Evolutionary conservation across 1,140 invertebrate species (phyloP).

Genomic region (Hydropsyche tenuis): DNA sequence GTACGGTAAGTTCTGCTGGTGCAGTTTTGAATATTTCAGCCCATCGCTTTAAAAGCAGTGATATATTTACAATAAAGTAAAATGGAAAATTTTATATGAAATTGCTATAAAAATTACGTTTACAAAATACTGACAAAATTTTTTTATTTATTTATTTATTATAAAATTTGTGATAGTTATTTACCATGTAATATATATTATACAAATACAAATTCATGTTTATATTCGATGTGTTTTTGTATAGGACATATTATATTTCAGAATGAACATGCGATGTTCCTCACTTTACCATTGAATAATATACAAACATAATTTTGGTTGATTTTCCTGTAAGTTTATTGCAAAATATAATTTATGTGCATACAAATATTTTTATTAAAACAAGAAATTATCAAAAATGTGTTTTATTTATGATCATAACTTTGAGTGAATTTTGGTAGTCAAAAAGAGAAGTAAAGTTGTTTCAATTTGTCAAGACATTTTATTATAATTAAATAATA

Average conservation of each 20-base stretch:
- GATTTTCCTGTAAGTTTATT: slow-evolving; percentile 27
- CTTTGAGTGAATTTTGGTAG: no score
- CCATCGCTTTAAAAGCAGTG: slow-evolving; percentile 4
- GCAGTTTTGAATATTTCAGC: no score
- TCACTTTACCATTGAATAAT: no score
- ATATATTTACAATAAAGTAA: background rate
- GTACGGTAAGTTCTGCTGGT: no score
- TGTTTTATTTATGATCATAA: no score
- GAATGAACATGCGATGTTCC: no score
- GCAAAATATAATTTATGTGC: slow-evolving; percentile 29
- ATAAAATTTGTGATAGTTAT: slow-evolving; percentile 10
- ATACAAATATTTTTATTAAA: slow-evolving; percentile 36
- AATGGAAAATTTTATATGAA: background rate
- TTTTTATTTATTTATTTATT: slow-evolving; percentile 22
- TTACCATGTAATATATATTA: background rate
- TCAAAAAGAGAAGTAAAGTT: no score
- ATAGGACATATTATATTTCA: no score
- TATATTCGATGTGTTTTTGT: background rate
- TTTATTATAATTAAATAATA: no score
- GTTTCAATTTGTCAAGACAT: no score
- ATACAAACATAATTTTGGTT: slow-evolving; percentile 5
- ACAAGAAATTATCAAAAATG: background rate
- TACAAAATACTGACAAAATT: slow-evolving; percentile 1
- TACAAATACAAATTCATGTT: background rate
- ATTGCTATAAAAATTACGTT: background rate